phyloP scores from a whole-genome alignment of 2,113 vertebrate species.

The Entomyzon cyanotis region DNA sequence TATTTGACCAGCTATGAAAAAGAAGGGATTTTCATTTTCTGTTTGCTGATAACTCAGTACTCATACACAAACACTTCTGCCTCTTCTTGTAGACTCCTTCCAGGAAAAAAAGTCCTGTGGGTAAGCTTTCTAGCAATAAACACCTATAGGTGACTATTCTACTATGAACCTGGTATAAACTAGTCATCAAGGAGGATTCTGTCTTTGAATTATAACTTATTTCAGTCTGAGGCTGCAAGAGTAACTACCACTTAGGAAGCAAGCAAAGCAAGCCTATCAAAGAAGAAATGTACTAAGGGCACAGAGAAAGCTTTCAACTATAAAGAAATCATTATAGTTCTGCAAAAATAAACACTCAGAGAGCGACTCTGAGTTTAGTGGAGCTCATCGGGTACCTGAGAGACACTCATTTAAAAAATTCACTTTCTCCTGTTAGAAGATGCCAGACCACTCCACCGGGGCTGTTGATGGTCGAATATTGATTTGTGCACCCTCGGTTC shows the following conservation, averaged over 20 bases:
- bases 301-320: not conserved
- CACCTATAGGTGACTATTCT: not conserved
- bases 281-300: not conserved
- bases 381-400: not conserved
- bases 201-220: not conserved
- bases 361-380: not conserved
- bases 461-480: not conserved
- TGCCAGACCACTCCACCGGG: not conserved
- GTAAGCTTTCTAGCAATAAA: not conserved
- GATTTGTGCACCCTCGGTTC: not conserved
- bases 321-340: not conserved
- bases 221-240: not conserved
- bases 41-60: not conserved
- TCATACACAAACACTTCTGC: not conserved
- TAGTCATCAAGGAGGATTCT: not conserved
- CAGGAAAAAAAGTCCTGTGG: not conserved
- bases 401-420: not conserved
- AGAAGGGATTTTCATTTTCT: not conserved
- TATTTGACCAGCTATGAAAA: not conserved
- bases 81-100: not conserved
- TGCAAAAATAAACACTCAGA: not conserved
- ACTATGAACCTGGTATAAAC: not conserved
- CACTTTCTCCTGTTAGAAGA: not conserved
- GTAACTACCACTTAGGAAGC: not conserved
- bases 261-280: not conserved